Evolutionary conservation across 2,797 vertebrate genomes (phyloP).

Genomic region (Champsocephalus gunnari): DNA sequence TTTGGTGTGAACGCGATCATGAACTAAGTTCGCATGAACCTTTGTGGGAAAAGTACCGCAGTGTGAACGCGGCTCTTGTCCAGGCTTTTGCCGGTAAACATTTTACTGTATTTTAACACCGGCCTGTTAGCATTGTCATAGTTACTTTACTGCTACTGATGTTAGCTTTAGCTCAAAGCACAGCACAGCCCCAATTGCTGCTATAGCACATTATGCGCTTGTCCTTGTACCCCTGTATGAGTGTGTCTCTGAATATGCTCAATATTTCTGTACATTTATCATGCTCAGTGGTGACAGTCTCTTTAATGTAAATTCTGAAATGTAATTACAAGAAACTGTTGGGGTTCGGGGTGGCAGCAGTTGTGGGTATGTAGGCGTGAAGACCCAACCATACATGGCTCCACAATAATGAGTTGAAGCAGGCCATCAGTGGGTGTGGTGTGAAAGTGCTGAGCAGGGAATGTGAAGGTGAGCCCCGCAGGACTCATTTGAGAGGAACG

Average conservation of each 20-base stretch:
- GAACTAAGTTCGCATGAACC: too few relatives aligned
- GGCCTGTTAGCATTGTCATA: not conserved
- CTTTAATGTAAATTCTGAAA: conserved; percentile 68
- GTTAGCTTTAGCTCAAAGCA: conserved; percentile 1
- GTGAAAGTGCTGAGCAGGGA: conserved; percentile 81
- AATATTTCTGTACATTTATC: conserved; percentile 59
- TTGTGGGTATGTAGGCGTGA: conserved; percentile 65
- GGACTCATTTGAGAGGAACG: conserved; percentile 76
- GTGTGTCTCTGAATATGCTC: conserved; percentile 39
- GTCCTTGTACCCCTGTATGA: conserved; percentile 32
- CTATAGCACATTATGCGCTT: not conserved
- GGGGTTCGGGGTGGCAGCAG: conserved; percentile 57
- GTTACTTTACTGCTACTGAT: not conserved
- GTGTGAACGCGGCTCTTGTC: too few relatives aligned
- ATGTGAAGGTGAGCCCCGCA: conserved; percentile 78
- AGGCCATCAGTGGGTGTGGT: conserved; percentile 75
- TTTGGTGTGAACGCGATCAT: too few relatives aligned
- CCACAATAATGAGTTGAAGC: conserved; percentile 77
- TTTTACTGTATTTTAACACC: not conserved
- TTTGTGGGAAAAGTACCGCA: too few relatives aligned
- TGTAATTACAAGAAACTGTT: conserved; percentile 67
- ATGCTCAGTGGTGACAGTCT: conserved; percentile 59
- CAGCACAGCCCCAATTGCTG: not conserved
- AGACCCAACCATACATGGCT: conserved; percentile 66
- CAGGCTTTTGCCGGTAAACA: too few relatives aligned